phyloP scores from a whole-genome alignment of 1,140 invertebrate genomes.

The Diorhabda sublineata region DNA sequence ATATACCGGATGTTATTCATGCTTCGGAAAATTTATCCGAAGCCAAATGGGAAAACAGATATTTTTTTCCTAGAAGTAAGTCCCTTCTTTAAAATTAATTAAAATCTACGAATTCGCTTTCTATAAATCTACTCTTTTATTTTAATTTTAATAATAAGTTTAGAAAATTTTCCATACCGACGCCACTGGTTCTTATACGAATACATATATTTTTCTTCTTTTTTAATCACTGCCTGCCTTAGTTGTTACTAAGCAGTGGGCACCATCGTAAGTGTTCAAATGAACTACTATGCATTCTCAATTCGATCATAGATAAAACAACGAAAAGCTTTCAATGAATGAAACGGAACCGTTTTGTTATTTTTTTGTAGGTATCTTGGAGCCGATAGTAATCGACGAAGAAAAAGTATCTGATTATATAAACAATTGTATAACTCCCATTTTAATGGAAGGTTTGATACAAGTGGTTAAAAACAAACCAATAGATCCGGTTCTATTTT shows the following conservation, averaged over 20 bases:
- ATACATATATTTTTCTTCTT: too few relatives aligned
- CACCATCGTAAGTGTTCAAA: background rate
- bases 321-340: too few relatives aligned
- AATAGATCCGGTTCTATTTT: conserved; percentile 68
- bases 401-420: conserved; percentile 64
- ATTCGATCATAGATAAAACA: too few relatives aligned
- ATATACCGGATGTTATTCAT: conserved; percentile 70
- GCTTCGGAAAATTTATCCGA: conserved; percentile 69
- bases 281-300: background rate
- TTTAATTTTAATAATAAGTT: too few relatives aligned
- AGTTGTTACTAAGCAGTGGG: too few relatives aligned
- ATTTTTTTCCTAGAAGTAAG: conserved; percentile 82
- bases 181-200: too few relatives aligned
- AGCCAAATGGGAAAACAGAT: conserved; percentile 79
- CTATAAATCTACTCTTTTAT: too few relatives aligned
- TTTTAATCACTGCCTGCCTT: too few relatives aligned
- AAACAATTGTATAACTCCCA: conserved; percentile 59
- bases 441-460: conserved; percentile 63
- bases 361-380: conserved; percentile 55
- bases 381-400: conserved; percentile 52
- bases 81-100: conserved; percentile 19
- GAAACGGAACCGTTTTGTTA: background rate
- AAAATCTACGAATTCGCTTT: too few relatives aligned
- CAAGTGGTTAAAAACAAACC: conserved; percentile 68
- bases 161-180: too few relatives aligned